phyloP scores from a whole-genome alignment of 2,797 vertebrate species.

The Allochrocebus solatus region DNA sequence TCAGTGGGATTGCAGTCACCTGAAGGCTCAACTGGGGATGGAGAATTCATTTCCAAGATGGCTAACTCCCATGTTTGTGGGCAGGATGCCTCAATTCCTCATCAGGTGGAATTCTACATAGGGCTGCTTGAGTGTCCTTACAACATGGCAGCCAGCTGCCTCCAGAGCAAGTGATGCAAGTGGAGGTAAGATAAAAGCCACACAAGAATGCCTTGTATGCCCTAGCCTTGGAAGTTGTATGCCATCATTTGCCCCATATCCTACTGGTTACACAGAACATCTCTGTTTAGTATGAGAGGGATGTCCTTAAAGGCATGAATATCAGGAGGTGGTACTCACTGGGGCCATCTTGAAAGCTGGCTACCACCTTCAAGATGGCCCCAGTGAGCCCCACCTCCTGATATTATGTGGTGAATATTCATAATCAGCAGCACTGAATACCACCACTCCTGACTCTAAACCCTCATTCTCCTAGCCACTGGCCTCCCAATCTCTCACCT shows the following conservation, averaged over 20 bases:
- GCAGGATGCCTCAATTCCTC: background rate
- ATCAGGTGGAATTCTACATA: background rate
- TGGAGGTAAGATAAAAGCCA: background rate
- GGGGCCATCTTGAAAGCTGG: background rate
- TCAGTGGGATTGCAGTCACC: background rate
- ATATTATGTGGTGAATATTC: background rate
- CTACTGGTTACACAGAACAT: background rate
- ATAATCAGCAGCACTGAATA: background rate
- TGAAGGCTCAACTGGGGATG: background rate
- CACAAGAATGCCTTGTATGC: background rate
- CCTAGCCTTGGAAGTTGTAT: background rate
- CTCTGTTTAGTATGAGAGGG: background rate
- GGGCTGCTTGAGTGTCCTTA: background rate
- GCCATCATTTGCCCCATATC: background rate
- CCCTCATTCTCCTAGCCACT: background rate
- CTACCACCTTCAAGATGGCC: background rate
- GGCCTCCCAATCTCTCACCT: background rate
- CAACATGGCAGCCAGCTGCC: background rate
- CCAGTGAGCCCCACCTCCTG: background rate
- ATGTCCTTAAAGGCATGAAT: background rate
- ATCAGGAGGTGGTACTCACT: background rate
- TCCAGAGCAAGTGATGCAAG: background rate
- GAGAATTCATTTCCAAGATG: background rate
- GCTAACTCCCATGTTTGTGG: background rate
- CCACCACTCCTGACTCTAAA: background rate